Base-by-base conservation (phyloP, 1,140 invertebrate genomes). In the Tyrophagus putrescentiae region DNA sequence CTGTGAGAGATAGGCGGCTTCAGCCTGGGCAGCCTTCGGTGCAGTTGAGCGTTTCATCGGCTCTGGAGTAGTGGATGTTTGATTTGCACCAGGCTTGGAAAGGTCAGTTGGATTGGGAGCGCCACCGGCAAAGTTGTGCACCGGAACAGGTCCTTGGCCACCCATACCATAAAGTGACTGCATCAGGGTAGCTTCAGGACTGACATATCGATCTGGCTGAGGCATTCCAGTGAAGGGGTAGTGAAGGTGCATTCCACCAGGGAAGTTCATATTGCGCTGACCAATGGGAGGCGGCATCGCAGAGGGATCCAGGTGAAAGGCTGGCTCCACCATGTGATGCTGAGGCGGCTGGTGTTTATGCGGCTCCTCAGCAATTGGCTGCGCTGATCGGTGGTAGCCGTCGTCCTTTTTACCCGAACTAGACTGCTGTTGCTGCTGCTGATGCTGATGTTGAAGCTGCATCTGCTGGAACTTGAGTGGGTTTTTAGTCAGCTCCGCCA, bases 371-470 rank as follows among this genome's bases (percentile, higher is more conserved):
- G n/a, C n/a, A n/a, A n/a, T n/a, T n/a, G n/a, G n/a, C n/a, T n/a
- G n/a, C n/a, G n/a, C n/a, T n/a, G n/a, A n/a, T n/a, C n/a, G n/a
- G n/a, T n/a, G n/a, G n/a, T n/a, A n/a, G n/a, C n/a, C n/a, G n/a
- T n/a, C n/a, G n/a, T n/a, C n/a, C n/a, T n/a, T n/a, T n/a, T n/a
- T n/a, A 18, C 44, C 6, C 44, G 44, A 48, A 39, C n/a, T 13
- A 13, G 7, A 59, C 28, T 36, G 66, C 62, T 65, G 61, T 60
- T 64, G 66, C 57, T 65, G 65, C 42, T 61, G 62, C 25, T 64
- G 64, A 28, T 65, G 41, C 42, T 61, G n/a, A n/a, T n/a, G n/a
- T n/a, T n/a, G n/a, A n/a, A n/a, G n/a, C n/a, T n/a, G n/a, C n/a
- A n/a, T n/a, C n/a, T n/a, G n/a, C n/a, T n/a, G n/a, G n/a, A n/a